Base-by-base conservation (phyloP, 1,140 invertebrate species). In the Megalonaias nervosa region DNA sequence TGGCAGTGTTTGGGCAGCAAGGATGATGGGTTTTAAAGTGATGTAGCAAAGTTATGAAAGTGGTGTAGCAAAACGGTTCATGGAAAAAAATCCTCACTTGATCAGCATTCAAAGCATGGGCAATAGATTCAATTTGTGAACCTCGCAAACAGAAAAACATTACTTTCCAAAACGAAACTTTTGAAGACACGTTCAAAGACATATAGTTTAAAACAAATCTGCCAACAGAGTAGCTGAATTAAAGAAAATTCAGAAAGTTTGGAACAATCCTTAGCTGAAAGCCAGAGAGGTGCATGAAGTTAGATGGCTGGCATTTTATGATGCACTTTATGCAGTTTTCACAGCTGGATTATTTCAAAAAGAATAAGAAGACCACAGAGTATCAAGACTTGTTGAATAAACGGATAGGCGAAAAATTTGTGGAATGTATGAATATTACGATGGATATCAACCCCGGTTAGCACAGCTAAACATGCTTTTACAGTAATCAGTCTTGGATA, bases 271-370 rank as follows among this genome's bases (percentile, higher is more conserved):
- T 6, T 2, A n/a, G 9, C 16, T 68, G 4, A 71, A 60, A 17
- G 59, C 9, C 19, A 70, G 59, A 31, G n/a, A n/a, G 16, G 65
- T 67, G 4, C 26, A 74, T 67, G 61, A 31, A 21, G 21, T 74
- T n/a, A 31, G 72, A 56, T 74, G 61, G 61, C 62, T 62, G 5
- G 0, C 72, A 31, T 74, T 74, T 74, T 74, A 55, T 57, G 56
- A 21, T 21, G 73, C 65, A 58, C 31, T 61, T 12, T 17, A 26
- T 9, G 57, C 73, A 12, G 48, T 74, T 19, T 65, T 61, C 2
- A 61, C 17, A 61, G 60, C 17, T 62, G 38, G 5, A 62, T n/a
- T 12, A 14, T 23, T 62, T 62, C 9, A 62, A 6, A 6, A 61
- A 62, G 13, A 61, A 61, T 23, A 62, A 62, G 0, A 62, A 62